Percentiles rank a stretch among this genome's conserved stretches.
phyloP scores from a whole-genome alignment of 2,797 vertebrate genomes.

The Hyperoplus lanceolatus region DNA sequence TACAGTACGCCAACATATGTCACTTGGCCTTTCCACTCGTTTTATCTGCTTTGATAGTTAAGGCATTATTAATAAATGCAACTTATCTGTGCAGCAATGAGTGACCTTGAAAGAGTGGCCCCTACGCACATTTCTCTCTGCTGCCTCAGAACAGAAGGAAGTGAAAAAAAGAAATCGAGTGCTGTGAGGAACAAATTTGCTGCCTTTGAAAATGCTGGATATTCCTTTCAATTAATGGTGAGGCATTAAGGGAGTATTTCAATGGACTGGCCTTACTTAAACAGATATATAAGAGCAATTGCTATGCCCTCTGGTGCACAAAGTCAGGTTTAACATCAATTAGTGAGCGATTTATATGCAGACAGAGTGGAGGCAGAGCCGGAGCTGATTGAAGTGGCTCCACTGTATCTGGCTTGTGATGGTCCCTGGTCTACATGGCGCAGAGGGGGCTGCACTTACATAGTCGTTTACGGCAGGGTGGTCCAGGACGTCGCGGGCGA shows the following conservation, averaged over 20 bases:
- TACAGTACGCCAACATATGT: conserved; percentile 59
- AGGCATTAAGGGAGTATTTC: conserved; percentile 87
- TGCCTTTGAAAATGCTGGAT: conserved; percentile 85
- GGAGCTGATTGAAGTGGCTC: conserved; percentile 69
- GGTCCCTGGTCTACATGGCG: conserved; percentile 31
- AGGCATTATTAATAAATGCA: conserved; percentile 79
- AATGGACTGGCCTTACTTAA: conserved; percentile 88
- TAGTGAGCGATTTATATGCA: conserved; percentile 86
- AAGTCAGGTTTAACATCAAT: conserved; percentile 87
- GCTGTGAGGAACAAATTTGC: conserved; percentile 79
- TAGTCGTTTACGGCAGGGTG: conserved; percentile 92
- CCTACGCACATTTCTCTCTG: conserved; percentile 53
- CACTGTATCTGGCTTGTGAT: conserved; percentile 59
- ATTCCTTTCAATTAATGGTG: conserved; percentile 86
- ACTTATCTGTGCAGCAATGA: conserved; percentile 75
- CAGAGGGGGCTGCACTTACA: conserved; percentile 83
- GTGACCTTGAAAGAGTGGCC: conserved; percentile 79
- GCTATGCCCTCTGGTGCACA: conserved; percentile 85
- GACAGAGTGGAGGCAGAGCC: conserved; percentile 71
- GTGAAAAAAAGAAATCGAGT: conserved; percentile 64
- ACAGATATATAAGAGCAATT: conserved; percentile 88
- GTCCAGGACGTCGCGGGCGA: conserved; percentile 89
- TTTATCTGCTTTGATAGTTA: conserved; percentile 82
- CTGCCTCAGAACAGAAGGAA: conserved; percentile 52
- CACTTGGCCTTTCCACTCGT: conserved; percentile 64